Base-by-base conservation (phyloP, 2,113 vertebrate genomes). In the Chauna torquata region DNA sequence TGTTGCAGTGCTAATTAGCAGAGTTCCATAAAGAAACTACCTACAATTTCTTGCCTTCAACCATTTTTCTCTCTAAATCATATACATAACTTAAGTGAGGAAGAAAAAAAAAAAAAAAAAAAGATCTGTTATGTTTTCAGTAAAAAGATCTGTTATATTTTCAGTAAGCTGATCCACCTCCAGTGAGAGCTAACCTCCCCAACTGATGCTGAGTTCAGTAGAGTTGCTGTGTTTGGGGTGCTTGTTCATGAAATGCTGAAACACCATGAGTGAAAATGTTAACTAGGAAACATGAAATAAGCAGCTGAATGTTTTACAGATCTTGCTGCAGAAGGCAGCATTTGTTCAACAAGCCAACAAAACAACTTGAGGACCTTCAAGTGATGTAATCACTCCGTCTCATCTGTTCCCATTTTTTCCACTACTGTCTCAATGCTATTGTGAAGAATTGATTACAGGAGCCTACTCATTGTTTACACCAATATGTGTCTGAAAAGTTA, bases 241-340 rank as follows among this genome's bases (percentile, higher is more conserved):
- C 27, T 94, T 84, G 74, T 9, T 90, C 82, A 77, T 24, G 94
- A 92, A 78, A 93, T 76, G 71, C 90, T 95, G 76, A 91, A 90
- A 65, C 45, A 54, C 79, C 70, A 89, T 47, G 58, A 96, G 80
- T 86, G 47, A 92, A 97, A 97, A 95, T 11, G 38, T 80, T 74
- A 96, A 89, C 76, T 90, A n/a, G 66, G 83, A 93, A 74, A 42
- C 49, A 71, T 0, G n/a, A 75, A 96, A 95, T 90, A 96, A 95
- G 75, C 64, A 93, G 88, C 88, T 93, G 74, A 90, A 32, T 11
- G 61, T 77, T 91, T 58, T 50, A 28, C 61, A 79, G 78, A 36
- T 86, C 94, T 89, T 2, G 1, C 59, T 78, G 94, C 87, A 94
- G 92, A 94, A 96, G 87, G 80, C 74, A 93, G 81, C 69, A 4